Base-by-base conservation (phyloP, 2,888 invertebrate species). In the Pandemis corylana region DNA sequence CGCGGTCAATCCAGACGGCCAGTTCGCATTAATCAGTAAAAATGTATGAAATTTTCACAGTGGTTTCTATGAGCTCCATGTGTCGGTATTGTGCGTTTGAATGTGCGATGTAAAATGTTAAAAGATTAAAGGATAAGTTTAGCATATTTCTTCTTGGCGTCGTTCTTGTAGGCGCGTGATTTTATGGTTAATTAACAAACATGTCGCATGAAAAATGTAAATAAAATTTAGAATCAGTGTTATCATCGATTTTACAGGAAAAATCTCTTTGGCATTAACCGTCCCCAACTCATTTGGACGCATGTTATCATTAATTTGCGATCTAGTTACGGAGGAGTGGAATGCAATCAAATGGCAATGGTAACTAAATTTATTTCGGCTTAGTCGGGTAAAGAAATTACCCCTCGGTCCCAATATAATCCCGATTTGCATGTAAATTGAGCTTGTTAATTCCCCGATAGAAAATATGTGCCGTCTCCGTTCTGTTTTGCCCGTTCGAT, bases 351-450 rank as follows among this genome's bases (percentile, higher is more conserved):
- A 79, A 80, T 73, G 62, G 77, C 77, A 78, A 81, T 78, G 77
- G 78, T 77, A 82, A 77, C 80, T 76, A 78, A 80, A 81, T 81
- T 80, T 81, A 80, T 81, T 82, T 81, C 67, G 74, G 44, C 62
- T 56, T 68, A 68, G 42, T 68, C 44, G 68, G 68, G 56, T 20
- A 36, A 59, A 68, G 44, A 68, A 59, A 68, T 68, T 74, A 69
- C 74, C 64, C 68, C 61, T 69, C 69, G 49, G 65, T 69, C 78
- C 80, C 68, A 68, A 74, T 76, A 79, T 80, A 80, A 83, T 79
- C 76, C 82, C 82, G 81, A 86, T 85, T 86, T 85, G 80, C 80
- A 85, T 84, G 78, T 77, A 82, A 83, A 87, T 83, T 81, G 82
- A 79, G 75, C 76, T 78, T 75, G 81, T 80, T 84, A 82, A 83